phyloP scores from a whole-genome alignment of 2,113 vertebrate genomes.

The Alces alces region DNA sequence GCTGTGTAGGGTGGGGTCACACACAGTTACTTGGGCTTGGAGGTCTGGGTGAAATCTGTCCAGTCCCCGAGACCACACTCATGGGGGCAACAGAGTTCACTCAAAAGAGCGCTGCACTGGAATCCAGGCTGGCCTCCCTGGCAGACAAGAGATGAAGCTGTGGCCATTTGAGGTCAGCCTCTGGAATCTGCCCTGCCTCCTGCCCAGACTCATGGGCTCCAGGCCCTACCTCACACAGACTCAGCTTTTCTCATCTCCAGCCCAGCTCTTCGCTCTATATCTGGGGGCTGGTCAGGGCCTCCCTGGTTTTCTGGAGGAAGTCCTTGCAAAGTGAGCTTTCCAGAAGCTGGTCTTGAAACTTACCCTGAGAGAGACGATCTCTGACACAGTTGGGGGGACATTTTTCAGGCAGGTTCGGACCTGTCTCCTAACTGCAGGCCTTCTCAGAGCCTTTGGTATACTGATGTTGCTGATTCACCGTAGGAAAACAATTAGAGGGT shows the following conservation, averaged over 20 bases:
- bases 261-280: not conserved
- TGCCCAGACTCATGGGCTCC: too few species aligned
- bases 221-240: not conserved
- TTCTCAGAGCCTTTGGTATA: not conserved
- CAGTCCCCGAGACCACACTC: accelerated
- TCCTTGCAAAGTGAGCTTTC: not conserved
- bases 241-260: accelerated
- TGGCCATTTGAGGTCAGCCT: not conserved
- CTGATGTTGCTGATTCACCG: accelerated
- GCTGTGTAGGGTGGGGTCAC: not conserved
- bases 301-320: not conserved
- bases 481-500: not conserved
- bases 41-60: not conserved
- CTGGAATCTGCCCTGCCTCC: accelerated
- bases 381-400: not conserved
- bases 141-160: not conserved
- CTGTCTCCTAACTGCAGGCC: not conserved
- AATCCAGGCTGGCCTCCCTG: not conserved
- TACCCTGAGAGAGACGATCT: not conserved
- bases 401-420: not conserved
- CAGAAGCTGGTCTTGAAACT: not conserved
- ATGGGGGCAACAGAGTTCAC: accelerated
- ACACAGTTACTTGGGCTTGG: not conserved
- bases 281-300: not conserved
- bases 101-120: accelerated